These are phyloP conservation scores for Epistrophella euchroma DNA, from an alignment of 2,888 invertebrate species.

Conservation along the genomic window DNA sequence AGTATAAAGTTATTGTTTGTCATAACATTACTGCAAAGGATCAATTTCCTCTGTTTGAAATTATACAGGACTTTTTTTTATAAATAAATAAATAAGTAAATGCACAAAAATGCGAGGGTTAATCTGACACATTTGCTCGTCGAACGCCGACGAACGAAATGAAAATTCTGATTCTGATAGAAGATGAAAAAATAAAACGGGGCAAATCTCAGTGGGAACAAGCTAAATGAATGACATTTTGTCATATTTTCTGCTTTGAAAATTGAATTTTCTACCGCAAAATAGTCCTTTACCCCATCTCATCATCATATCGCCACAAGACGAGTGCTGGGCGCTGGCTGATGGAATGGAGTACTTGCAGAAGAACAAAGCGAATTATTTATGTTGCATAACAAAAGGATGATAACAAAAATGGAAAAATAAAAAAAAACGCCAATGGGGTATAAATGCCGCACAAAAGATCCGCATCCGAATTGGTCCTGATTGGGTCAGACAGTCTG, in stretches of 20 bases:
- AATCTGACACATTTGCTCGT: slow-evolving; percentile 33
- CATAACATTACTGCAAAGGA: slow-evolving; percentile 33
- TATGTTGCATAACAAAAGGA: slow-evolving; percentile 40
- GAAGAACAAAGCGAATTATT: slow-evolving; percentile 71
- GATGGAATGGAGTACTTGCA: background rate
- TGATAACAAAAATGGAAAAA: background rate
- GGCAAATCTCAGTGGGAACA: slow-evolving; percentile 30
- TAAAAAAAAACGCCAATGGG: slow-evolving; percentile 52
- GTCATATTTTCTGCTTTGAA: slow-evolving; percentile 68
- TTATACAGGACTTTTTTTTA: slow-evolving; percentile 17
- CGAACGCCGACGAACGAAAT: slow-evolving; percentile 5
- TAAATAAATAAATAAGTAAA: slow-evolving; percentile 32
- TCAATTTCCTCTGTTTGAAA: slow-evolving; percentile 59
- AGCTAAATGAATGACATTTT: slow-evolving; percentile 65
- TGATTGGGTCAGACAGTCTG: slow-evolving; percentile 68
- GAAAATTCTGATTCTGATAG: slow-evolving; percentile 8
- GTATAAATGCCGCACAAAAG: slow-evolving; percentile 69
- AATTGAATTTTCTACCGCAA: slow-evolving; percentile 71
- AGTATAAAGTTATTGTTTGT: background rate
- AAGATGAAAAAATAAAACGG: background rate
- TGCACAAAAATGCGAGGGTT: slow-evolving; percentile 15
- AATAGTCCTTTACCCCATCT: background rate
- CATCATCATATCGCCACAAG: background rate
- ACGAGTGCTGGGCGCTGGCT: too few relatives aligned
- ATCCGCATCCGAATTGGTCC: slow-evolving; percentile 59